These are phyloP conservation scores for Trichogramma pretiosum DNA, from an alignment of 1,140 invertebrate species.

Conservation along the genomic window DNA sequence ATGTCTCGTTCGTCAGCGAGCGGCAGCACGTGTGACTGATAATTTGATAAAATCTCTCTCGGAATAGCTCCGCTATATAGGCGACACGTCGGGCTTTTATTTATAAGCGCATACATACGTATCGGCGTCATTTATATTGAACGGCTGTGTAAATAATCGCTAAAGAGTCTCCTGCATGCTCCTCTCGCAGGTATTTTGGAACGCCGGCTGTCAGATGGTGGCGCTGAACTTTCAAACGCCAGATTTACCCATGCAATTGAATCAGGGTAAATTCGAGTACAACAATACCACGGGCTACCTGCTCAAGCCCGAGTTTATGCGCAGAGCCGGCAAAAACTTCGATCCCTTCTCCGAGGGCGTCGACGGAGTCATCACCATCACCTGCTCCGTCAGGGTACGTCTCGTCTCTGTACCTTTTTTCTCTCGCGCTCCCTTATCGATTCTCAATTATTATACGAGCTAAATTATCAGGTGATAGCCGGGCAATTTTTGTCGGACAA, in stretches of 20 bases:
- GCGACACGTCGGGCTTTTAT: too few relatives aligned
- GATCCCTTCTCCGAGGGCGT: constrained; percentile 72
- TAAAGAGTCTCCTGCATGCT: too few relatives aligned
- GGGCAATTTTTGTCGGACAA: constrained; percentile 42
- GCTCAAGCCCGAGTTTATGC: constrained; percentile 72
- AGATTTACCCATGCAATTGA: constrained; percentile 71
- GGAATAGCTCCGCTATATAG: too few relatives aligned
- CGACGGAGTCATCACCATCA: constrained; percentile 69
- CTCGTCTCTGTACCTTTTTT: background rate
- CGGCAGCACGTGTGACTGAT: too few relatives aligned
- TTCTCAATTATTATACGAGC: too few relatives aligned
- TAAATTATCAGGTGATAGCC: constrained; percentile 37
- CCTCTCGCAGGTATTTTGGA: constrained; percentile 59
- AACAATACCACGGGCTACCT: constrained; percentile 62
- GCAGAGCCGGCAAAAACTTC: constrained; percentile 61
- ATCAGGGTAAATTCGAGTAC: constrained; percentile 74
- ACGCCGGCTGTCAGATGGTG: constrained; percentile 74
- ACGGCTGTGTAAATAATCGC: too few relatives aligned
- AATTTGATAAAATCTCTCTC: too few relatives aligned
- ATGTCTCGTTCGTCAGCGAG: too few relatives aligned
- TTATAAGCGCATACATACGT: too few relatives aligned
- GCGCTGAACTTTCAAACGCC: constrained; percentile 71
- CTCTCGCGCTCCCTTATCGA: background rate
- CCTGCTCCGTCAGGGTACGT: constrained; percentile 59
- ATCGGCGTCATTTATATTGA: too few relatives aligned